Evolutionary conservation across 2,888 invertebrate species (phyloP).

Genomic region (Drosophila vallismaia): DNA sequence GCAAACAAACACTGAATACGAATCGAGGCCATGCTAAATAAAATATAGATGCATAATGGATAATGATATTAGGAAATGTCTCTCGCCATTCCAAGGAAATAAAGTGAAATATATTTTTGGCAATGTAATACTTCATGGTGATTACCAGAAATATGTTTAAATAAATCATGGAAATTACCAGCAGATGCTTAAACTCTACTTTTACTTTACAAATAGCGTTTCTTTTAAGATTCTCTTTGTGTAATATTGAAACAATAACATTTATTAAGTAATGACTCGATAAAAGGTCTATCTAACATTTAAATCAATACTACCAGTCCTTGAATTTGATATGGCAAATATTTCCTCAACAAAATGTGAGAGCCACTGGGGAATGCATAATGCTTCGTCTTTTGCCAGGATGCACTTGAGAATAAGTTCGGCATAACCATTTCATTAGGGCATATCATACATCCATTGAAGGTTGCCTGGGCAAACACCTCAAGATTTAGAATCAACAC

Average conservation of each 20-base stretch:
- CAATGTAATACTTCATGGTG: constrained; percentile 1
- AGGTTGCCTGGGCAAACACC: constrained; percentile 58
- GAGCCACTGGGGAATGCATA: background rate
- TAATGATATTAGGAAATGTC: constrained; percentile 40
- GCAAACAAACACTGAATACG: constrained; percentile 22
- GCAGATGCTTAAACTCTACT: background rate
- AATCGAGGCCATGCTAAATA: constrained; percentile 15
- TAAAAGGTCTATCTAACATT: too few species aligned
- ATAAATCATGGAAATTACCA: background rate
- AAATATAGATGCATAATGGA: constrained; percentile 33
- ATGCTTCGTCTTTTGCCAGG: background rate
- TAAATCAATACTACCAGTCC: background rate
- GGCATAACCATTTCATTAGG: constrained; percentile 47
- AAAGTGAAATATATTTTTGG: background rate
- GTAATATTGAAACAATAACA: too few species aligned
- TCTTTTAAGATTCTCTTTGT: too few species aligned
- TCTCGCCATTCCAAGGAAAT: background rate
- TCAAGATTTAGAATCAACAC: constrained; percentile 51
- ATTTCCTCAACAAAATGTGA: too few species aligned
- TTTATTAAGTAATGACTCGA: too few species aligned
- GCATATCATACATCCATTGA: constrained; percentile 43
- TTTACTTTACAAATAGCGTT: background rate
- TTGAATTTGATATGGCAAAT: background rate
- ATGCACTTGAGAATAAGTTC: constrained; percentile 26
- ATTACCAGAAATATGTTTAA: background rate